phyloP scores from a whole-genome alignment of 1,140 invertebrate species.

The Pseudobourletiella spinata region DNA sequence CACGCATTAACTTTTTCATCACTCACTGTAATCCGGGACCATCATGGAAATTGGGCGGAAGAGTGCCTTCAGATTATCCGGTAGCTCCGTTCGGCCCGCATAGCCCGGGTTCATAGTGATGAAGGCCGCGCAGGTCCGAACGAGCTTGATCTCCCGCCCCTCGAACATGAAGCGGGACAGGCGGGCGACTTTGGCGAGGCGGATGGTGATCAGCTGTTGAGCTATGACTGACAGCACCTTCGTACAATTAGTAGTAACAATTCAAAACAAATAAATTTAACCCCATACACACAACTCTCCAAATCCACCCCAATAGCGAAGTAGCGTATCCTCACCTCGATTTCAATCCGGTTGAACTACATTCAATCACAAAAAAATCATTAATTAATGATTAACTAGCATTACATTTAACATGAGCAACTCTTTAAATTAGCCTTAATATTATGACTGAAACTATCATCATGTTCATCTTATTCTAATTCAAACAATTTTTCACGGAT shows the following conservation, averaged over 20 bases:
- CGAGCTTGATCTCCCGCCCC: constrained; percentile 74
- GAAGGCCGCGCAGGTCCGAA: constrained; percentile 76
- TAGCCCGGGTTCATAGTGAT: constrained; percentile 58
- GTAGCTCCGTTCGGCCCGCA: constrained; percentile 63
- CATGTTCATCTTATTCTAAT: no score
- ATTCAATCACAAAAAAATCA: no score
- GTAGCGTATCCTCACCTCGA: constrained; percentile 50
- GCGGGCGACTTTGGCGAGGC: constrained; percentile 61
- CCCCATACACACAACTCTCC: no score
- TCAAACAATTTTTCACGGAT: no score
- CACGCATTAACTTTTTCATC: no score
- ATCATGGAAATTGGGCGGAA: constrained; percentile 87
- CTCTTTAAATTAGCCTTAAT: no score
- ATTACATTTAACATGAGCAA: no score
- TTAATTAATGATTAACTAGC: no score
- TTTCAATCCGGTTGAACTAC: constrained; percentile 77
- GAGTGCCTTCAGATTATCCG: constrained; percentile 72
- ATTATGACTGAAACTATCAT: no score
- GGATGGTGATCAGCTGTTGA: constrained; percentile 67
- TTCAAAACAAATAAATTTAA: no score
- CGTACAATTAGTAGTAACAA: no score
- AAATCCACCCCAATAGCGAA: no score
- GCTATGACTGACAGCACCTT: constrained; percentile 71
- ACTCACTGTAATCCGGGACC: constrained; percentile 77
- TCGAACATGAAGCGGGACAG: constrained; percentile 72